Base-by-base conservation (phyloP, 2,888 invertebrate species). In the Exocentrus adspersus region DNA sequence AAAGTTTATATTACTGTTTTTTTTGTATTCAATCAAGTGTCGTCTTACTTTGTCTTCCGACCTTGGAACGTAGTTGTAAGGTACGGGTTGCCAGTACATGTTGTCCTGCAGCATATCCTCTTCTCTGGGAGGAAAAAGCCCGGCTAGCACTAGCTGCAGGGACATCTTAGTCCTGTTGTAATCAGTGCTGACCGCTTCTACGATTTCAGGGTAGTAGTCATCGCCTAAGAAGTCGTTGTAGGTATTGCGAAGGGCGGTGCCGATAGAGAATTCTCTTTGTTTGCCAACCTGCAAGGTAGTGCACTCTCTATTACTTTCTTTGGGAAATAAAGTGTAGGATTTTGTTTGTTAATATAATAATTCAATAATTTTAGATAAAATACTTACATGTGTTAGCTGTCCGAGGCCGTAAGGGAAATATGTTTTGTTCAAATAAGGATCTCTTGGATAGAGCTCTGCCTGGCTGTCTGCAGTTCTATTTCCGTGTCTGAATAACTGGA, bases 321-420 rank as follows among this genome's bases (percentile, higher is more conserved):
- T n/a, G n/a, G n/a, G n/a, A n/a, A n/a, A n/a, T n/a, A n/a, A n/a
- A n/a, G n/a, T n/a, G n/a, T n/a, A n/a, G n/a, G n/a, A n/a, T n/a
- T n/a, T n/a, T n/a, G n/a, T n/a, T n/a, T n/a, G n/a, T n/a, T n/a
- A n/a, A n/a, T n/a, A n/a, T n/a, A n/a, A n/a, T n/a, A n/a, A n/a
- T n/a, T n/a, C n/a, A n/a, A n/a, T n/a, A n/a, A n/a, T n/a, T n/a
- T n/a, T n/a, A n/a, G n/a, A n/a, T n/a, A n/a, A n/a, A 32, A 21
- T 48, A 72, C 84, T 85, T 84, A 91, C 92, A 81, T 87, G 88
- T 51, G 92, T 92, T 51, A 94, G 82, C 79, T 92, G 91, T 57
- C 91, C 92, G 85, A 89, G 89, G 51, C 92, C 92, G 72, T 87
- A 89, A 10, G 92, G 92, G 84, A 88, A 89, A 79, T 87, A 87